Conservation (phyloP, 2,113 vertebrate genomes). For the Rhodinocichla rosea region DNA sequence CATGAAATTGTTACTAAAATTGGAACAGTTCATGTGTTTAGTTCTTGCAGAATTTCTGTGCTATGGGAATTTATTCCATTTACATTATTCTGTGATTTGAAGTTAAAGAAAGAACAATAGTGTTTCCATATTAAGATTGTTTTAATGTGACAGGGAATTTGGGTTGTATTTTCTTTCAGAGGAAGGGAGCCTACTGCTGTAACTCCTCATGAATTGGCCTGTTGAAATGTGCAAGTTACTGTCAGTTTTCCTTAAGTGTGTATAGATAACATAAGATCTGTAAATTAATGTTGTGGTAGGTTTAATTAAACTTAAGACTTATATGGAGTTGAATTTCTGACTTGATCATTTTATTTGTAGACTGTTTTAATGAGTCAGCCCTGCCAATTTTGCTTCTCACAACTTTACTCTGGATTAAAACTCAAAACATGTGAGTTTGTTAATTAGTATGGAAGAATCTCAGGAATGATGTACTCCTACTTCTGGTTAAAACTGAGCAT, state of each 20-base stretch:
- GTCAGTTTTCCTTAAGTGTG: neutral
- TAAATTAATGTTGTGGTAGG: neutral
- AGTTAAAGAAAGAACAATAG: neutral
- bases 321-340: neutral
- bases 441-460: conserved; percentile 56
- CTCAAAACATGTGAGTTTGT: conserved; percentile 21
- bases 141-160: neutral
- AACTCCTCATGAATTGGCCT: neutral
- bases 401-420: conserved; percentile 26
- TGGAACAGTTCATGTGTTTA: neutral
- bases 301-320: neutral
- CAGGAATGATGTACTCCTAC: conserved; percentile 44
- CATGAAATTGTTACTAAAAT: neutral
- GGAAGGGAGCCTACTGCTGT: neutral
- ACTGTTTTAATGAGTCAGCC: conserved; percentile 1
- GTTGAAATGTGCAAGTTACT: neutral
- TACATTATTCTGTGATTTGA: neutral
- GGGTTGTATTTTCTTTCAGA: neutral
- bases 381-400: neutral
- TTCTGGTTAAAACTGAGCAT: neutral
- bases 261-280: neutral
- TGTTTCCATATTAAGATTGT: neutral
- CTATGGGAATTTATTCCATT: neutral
- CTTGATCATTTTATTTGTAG: neutral
- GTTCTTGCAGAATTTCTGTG: neutral